Evolutionary conservation across 2,888 invertebrate genomes (phyloP).

Genomic region (Abrostola triplasia): DNA sequence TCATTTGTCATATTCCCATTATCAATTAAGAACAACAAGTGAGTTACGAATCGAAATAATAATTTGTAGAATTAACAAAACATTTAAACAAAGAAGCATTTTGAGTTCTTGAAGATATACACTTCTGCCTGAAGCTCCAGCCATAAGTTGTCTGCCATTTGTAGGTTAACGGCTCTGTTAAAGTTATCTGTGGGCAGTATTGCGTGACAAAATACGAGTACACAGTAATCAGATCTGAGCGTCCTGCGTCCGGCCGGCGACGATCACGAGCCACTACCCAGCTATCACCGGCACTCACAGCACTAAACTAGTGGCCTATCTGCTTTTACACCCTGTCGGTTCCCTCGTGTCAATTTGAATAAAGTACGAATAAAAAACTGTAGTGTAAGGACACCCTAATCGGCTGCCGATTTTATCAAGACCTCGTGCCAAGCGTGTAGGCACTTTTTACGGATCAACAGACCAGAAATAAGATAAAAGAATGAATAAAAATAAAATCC

Average conservation of each 20-base stretch:
- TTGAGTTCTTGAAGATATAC: constrained; percentile 28
- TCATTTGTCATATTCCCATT: too few species aligned
- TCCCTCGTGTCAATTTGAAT: constrained; percentile 77
- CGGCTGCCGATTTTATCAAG: constrained; percentile 75
- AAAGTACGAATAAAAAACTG: constrained; percentile 78
- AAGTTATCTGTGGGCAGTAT: constrained; percentile 69
- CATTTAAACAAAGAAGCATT: constrained; percentile 11
- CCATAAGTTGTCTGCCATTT: constrained; percentile 6
- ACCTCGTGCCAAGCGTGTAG: constrained; percentile 66
- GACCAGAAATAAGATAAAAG: constrained; percentile 60
- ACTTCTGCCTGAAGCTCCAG: constrained; percentile 14
- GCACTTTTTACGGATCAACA: constrained; percentile 70
- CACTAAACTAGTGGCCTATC: constrained; percentile 77
- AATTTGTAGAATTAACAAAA: not conserved
- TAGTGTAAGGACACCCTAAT: constrained; percentile 74
- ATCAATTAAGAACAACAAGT: too few species aligned
- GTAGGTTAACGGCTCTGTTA: constrained; percentile 56
- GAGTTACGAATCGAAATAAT: too few species aligned
- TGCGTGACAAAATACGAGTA: constrained; percentile 81
- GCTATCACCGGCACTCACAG: constrained; percentile 65
- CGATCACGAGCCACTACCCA: constrained; percentile 56
- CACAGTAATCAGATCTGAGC: constrained; percentile 72
- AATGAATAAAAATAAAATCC: constrained; percentile 57
- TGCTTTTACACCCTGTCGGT: constrained; percentile 75
- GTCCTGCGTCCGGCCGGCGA: constrained; percentile 60